Evolutionary conservation across 1,140 invertebrate species (phyloP).

Genomic region (Agraylea sexmaculata): DNA sequence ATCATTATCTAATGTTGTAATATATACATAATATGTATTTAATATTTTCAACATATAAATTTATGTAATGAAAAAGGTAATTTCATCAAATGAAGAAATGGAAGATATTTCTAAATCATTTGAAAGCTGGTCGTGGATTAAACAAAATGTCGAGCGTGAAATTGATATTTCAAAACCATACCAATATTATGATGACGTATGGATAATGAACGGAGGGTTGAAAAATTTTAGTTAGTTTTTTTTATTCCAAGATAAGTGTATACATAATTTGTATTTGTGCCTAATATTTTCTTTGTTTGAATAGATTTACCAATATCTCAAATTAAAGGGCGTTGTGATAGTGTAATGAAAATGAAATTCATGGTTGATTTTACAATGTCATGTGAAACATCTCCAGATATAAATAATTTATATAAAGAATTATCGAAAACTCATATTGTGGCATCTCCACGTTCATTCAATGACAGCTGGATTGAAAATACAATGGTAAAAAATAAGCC

Average conservation of each 20-base stretch:
- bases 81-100: slow-evolving; percentile 12
- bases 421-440: slow-evolving; percentile 15
- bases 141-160: not conserved
- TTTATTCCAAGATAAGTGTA: too few relatives aligned
- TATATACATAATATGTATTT: slow-evolving; percentile 6
- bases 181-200: slow-evolving; percentile 14
- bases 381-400: slow-evolving; percentile 25
- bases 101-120: slow-evolving; percentile 8
- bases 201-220: slow-evolving; percentile 5
- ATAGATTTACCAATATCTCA: too few relatives aligned
- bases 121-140: slow-evolving; percentile 10
- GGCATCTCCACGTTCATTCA: slow-evolving; percentile 13
- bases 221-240: not conserved
- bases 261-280: too few relatives aligned
- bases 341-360: not conserved
- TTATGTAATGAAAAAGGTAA: slow-evolving; percentile 6
- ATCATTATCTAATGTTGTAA: slow-evolving; percentile 1
- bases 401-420: slow-evolving; percentile 27
- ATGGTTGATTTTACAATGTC: slow-evolving; percentile 4
- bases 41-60: slow-evolving; percentile 11
- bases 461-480: slow-evolving; percentile 17
- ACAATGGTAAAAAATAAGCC: slow-evolving; percentile 8
- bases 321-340: not conserved
- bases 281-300: too few relatives aligned
- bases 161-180: slow-evolving; percentile 18